These are phyloP conservation scores for Drosophila mayaguana DNA, from an alignment of 2,888 invertebrate genomes.

Conservation along the genomic window DNA sequence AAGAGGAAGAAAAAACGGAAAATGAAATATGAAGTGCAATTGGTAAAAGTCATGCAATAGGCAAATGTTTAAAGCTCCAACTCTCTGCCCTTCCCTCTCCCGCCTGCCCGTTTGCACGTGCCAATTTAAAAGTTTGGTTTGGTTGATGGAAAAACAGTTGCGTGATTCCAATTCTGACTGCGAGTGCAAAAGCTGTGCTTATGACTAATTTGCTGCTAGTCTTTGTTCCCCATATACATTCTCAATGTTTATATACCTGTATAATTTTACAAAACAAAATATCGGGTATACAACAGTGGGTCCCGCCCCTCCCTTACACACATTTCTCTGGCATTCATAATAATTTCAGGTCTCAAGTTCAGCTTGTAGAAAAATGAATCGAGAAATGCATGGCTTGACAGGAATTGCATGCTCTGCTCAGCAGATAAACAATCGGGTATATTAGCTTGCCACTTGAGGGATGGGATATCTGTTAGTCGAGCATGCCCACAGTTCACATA, in stretches of 20 bases:
- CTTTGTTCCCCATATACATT: neutral
- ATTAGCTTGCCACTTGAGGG: neutral
- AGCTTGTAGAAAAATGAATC: neutral
- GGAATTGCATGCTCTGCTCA: constrained; percentile 6
- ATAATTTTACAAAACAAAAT: constrained; percentile 32
- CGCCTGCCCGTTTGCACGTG: constrained; percentile 13
- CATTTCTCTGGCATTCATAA: constrained; percentile 35
- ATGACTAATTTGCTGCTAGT: constrained; percentile 43
- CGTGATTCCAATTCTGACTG: constrained; percentile 37
- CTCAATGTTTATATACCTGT: neutral
- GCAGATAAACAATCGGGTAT: neutral
- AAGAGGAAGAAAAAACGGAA: neutral
- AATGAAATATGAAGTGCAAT: constrained; percentile 42
- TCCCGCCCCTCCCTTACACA: neutral
- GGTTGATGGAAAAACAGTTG: constrained; percentile 36
- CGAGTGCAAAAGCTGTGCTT: constrained; percentile 30
- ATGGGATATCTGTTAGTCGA: neutral
- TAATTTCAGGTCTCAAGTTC: constrained; percentile 44
- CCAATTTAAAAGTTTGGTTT: constrained; percentile 28
- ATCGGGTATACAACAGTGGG: constrained; percentile 19
- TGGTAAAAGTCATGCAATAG: constrained; percentile 43
- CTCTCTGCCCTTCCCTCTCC: neutral
- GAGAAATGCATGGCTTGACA: constrained; percentile 15
- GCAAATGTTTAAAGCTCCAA: constrained; percentile 21
- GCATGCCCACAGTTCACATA: neutral